Evolutionary conservation across 2,113 vertebrate species (phyloP).

Genomic region (Tichodroma muraria): DNA sequence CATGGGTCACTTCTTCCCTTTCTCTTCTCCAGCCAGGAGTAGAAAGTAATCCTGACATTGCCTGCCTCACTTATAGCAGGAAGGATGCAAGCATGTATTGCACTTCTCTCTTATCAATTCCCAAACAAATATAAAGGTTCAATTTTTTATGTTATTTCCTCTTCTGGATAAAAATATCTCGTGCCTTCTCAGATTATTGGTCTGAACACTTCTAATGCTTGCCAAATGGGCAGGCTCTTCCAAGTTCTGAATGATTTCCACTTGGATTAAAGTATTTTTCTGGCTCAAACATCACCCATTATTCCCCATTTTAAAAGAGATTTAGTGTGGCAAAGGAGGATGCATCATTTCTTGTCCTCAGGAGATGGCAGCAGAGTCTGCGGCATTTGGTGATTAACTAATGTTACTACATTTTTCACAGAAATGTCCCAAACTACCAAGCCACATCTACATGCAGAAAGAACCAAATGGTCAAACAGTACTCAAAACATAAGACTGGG

Average conservation of each 20-base stretch:
- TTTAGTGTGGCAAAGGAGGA: background rate
- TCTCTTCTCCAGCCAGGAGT: background rate
- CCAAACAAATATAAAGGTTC: background rate
- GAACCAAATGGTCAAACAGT: background rate
- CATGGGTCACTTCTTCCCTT: background rate
- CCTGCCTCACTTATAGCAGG: background rate
- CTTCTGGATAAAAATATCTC: background rate
- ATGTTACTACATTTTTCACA: background rate
- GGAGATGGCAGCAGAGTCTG: constrained; percentile 44
- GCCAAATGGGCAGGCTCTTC: background rate
- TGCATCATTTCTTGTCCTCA: background rate
- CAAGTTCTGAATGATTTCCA: constrained; percentile 7
- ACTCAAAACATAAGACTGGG: background rate
- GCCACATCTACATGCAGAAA: background rate
- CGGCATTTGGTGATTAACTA: background rate
- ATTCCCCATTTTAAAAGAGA: constrained; percentile 7
- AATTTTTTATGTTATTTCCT: background rate
- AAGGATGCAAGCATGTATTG: background rate
- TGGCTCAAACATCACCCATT: background rate
- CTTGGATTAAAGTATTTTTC: background rate
- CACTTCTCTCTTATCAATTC: background rate
- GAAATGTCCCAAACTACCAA: background rate
- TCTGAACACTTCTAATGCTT: background rate
- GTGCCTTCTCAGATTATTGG: background rate
- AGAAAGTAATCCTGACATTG: background rate